A percentile compares a stretch with the other conserved stretches of the same genome.
Evolutionary conservation across 2,113 vertebrate species (phyloP).

Genomic region (Cyanoramphus novaezelandiae): DNA sequence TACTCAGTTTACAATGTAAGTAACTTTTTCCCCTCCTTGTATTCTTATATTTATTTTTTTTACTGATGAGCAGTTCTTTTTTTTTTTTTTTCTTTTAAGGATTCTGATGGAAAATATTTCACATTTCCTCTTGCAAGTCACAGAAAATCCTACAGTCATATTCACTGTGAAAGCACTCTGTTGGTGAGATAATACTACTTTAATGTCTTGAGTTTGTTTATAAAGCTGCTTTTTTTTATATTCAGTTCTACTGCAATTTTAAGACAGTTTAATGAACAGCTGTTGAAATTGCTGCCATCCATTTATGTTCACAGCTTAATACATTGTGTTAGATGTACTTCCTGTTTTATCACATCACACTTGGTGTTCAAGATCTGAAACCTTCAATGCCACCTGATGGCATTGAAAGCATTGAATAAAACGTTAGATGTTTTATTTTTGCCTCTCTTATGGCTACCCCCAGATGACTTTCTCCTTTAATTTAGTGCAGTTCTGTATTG

Average conservation of each 20-base stretch:
- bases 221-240: background rate
- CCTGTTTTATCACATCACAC: background rate
- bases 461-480: background rate
- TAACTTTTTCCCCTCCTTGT: background rate
- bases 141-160: constrained; percentile 87
- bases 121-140: constrained; percentile 88
- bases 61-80: background rate
- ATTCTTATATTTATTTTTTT: background rate
- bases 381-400: background rate
- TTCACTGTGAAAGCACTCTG: constrained; percentile 90
- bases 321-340: background rate
- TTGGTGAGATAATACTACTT: constrained; percentile 82
- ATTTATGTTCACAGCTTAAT: background rate
- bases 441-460: background rate
- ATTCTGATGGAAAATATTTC: constrained; percentile 87
- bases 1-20: constrained; percentile 88
- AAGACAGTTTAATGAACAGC: background rate
- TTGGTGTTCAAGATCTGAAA: background rate
- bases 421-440: background rate
- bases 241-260: background rate
- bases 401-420: background rate
- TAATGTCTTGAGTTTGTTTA: background rate
- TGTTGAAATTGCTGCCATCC: background rate
- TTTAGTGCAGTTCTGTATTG: background rate
- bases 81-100: constrained; percentile 64